Percentiles rank a stretch among this genome's conserved stretches.
phyloP scores from a whole-genome alignment of 2,797 vertebrate species.

The Myripristis jacobus region DNA sequence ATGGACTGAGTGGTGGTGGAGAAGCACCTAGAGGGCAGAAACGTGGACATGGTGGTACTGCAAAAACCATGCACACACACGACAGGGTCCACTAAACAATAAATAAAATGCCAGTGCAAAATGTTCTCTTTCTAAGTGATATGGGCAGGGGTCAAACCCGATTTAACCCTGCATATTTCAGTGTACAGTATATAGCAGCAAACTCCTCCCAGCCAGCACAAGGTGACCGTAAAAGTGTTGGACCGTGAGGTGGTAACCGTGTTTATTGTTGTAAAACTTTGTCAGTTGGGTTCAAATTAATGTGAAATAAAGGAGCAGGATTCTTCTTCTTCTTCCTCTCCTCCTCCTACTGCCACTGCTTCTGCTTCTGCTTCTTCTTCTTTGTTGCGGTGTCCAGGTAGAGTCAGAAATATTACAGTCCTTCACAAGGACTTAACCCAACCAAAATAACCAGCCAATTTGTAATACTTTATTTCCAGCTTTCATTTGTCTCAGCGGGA shows the following conservation, averaged over 20 bases:
- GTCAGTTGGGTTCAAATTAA: no score
- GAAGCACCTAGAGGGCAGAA: constrained; percentile 85
- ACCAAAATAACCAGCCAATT: constrained; percentile 7
- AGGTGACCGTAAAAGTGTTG: constrained; percentile 28
- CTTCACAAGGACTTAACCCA: constrained; percentile 3
- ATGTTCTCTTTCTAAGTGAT: no score
- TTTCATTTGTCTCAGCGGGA: constrained; percentile 19
- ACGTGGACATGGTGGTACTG: background rate
- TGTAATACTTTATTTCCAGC: constrained; percentile 6
- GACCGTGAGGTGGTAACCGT: constrained; percentile 11
- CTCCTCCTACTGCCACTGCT: no score
- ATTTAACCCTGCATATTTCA: constrained; percentile 61
- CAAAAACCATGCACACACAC: background rate
- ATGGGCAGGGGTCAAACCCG: constrained; percentile 41
- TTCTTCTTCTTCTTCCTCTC: no score
- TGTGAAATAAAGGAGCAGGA: no score
- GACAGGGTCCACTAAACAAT: background rate
- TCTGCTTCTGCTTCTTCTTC: constrained; percentile 3
- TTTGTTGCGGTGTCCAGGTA: background rate
- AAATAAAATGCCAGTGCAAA: no score
- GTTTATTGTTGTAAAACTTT: background rate
- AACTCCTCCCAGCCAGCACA: constrained; percentile 45
- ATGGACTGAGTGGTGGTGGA: constrained; percentile 97
- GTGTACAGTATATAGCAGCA: constrained; percentile 18
- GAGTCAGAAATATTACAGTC: background rate